Percentiles rank a stretch among this genome's conserved stretches.
Evolutionary conservation across 2,797 vertebrate genomes (phyloP).

Genomic region (Alcedo atthis): DNA sequence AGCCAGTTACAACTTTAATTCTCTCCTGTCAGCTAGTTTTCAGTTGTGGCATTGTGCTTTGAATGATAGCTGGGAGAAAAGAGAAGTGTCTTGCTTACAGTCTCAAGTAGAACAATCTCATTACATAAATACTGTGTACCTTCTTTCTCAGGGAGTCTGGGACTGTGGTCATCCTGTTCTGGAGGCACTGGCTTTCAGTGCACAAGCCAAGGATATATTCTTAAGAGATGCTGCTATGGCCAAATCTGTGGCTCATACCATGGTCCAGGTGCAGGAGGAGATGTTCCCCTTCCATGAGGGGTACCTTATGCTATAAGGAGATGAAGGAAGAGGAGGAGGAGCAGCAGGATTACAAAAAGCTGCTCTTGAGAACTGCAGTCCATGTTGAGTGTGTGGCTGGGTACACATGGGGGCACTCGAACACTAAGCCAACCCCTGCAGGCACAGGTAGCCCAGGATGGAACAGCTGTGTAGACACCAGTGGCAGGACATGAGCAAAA

Average conservation of each 20-base stretch:
- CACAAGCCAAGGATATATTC: background rate
- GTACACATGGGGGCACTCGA: background rate
- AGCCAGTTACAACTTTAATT: background rate
- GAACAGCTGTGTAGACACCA: background rate
- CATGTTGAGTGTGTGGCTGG: background rate
- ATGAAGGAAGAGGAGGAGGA: background rate
- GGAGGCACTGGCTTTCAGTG: background rate
- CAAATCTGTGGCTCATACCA: background rate
- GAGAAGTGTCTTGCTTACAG: background rate
- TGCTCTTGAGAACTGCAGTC: background rate
- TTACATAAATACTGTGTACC: background rate
- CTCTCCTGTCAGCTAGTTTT: slow-evolving; percentile 7
- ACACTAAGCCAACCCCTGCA: background rate
- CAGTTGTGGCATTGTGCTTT: background rate
- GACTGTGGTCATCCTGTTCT: background rate
- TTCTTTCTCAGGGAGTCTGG: background rate
- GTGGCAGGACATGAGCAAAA: background rate
- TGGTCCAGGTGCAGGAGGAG: background rate
- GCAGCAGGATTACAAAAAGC: background rate
- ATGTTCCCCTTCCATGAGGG: rapidly evolving
- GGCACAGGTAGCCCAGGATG: background rate
- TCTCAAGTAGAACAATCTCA: background rate
- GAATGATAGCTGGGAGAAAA: background rate
- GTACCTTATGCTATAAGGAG: background rate
- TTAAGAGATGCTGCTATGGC: background rate